phyloP scores from a whole-genome alignment of 2,113 vertebrate species.

The Apteryx owenii region DNA sequence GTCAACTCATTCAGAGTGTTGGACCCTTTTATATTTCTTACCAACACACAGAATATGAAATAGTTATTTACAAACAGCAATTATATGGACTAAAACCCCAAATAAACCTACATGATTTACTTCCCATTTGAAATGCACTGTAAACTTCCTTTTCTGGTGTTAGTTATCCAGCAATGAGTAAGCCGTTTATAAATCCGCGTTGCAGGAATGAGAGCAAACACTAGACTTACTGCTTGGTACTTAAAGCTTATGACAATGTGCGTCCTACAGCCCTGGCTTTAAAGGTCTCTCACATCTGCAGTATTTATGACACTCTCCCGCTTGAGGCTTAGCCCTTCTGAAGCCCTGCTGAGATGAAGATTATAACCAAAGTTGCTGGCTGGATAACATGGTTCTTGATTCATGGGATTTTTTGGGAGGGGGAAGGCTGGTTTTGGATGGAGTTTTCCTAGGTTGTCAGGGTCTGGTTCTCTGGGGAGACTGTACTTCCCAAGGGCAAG shows the following conservation, averaged over 20 bases:
- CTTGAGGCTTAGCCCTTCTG: background rate
- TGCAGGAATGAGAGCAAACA: background rate
- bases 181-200: background rate
- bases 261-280: background rate
- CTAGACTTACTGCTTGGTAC: background rate
- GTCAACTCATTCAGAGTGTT: background rate
- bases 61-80: background rate
- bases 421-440: background rate
- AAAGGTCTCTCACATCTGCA: background rate
- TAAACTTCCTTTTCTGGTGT: background rate
- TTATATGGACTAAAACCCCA: background rate
- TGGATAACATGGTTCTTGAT: too few species aligned
- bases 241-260: background rate
- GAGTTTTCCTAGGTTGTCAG: background rate
- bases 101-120: background rate
- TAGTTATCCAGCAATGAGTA: background rate
- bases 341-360: background rate
- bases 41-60: background rate
- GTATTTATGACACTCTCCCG: background rate
- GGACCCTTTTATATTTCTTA: background rate
- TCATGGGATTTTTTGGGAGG: background rate
- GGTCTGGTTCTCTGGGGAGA: background rate
- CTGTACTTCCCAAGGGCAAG: background rate
- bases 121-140: background rate
- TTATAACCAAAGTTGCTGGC: background rate